Evolutionary conservation across 1,140 invertebrate species (phyloP), one percentile per base, ranked within the genome.

Genomic region (Homalodisca vitripennis): DNA sequence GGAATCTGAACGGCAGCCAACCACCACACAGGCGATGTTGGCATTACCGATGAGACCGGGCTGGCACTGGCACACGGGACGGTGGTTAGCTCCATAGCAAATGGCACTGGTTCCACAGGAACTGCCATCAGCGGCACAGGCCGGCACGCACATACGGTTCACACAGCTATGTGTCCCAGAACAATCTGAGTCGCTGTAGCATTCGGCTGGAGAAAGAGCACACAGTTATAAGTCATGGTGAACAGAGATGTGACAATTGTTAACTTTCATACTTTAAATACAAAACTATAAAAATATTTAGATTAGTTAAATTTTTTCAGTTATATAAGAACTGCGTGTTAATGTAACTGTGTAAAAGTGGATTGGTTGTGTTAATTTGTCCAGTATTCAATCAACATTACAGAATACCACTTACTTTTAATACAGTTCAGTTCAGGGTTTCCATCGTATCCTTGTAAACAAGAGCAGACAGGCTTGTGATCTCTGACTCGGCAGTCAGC

Each of bases 391-490:
- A n/a, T n/a, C n/a, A n/a, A n/a, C n/a, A n/a, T n/a, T n/a, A n/a
- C n/a, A n/a, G n/a, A n/a, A n/a, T n/a, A n/a, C n/a, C n/a, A n/a
- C 70, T 73, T 77, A 84, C 83, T 83, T 79, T 85, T 85, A 3
- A 84, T 80, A 77, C 92, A 94, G 73, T 88, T 85, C 13, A 91
- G 85, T 70, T 92, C 86, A 26, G 92, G 87, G 78, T 92, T 92
- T 69, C 92, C 92, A 57, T 92, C 88, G 75, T 87, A 95, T 27
- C 92, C 92, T 70, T 85, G 84, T 69, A 84, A 81, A 77, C 93
- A 95, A 0, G 91, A 88, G 75, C 93, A 95, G 0, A 92, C 87
- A 0, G 92, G 92, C 78, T 92, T 92, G 73, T 94, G 92, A 73
- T 93, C 86, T 76, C 85, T 85, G 53, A 94, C 88, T 72, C 86